Base-by-base conservation (phyloP, 2,797 vertebrate genomes). In the Chloroceryle inda region DNA sequence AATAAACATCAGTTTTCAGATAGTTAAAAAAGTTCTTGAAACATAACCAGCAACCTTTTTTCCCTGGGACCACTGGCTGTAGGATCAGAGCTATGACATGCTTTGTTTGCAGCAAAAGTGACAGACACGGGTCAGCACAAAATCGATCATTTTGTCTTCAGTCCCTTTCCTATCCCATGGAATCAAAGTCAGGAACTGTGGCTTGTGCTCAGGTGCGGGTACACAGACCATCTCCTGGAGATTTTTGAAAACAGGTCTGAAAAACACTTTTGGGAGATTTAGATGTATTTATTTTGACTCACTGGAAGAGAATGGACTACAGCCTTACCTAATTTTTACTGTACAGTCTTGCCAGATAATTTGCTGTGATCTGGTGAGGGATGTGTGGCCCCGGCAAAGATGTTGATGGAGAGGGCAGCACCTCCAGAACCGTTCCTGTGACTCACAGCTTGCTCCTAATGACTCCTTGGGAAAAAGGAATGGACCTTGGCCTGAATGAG, bases 121-220 rank as follows among this genome's bases (percentile, higher is more conserved):
- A 47, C 67, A 69, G 68, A n/a, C 29, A 4, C 20, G 56, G 74
- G 58, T 85, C 76, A 88, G n/a, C 0, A 4, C 77, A 68, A 72
- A 94, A 64, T 18, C 47, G 27, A 5, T 73, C 64, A 17, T 27
- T 88, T 95, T 75, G 61, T 61, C 66, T 84, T 82, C 73, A 79
- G 2, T 47, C 53, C 10, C 38, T 17, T 80, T 94, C 22, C 63
- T n/a, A 3, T 53, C 56, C 13, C 24, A 3, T 68, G 68, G 76
- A 42, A 73, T 20, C 3, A 4, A 67, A 88, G 71, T 76, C 18
- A 26, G 69, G 72, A 89, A 3, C 35, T 82, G 45, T 33, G 8
- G 4, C 66, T 81, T n/a, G 13, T 78, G 62, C 76, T 69, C 58
- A 90, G 49, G 29, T 58, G 6, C 20, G 9, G 0, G 0, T 1